Evolutionary conservation across 2,113 vertebrate species (phyloP), one percentile per base, ranked within the genome.

Genomic region (Chloropsis hardwickii): DNA sequence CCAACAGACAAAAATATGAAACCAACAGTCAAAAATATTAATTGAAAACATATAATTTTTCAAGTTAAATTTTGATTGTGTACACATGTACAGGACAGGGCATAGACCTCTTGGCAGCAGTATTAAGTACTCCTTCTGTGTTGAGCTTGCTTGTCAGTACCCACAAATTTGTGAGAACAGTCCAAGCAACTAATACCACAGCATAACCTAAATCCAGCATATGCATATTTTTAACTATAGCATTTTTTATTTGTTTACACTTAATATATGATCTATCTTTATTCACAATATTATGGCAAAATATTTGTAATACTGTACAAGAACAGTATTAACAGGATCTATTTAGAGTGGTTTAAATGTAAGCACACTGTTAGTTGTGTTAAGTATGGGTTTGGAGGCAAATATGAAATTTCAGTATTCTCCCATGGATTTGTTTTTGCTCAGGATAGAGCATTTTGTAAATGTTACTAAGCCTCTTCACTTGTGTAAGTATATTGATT

Each of bases 391-490:
- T 77, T 80, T 85, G 28, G 19, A 87, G 45, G 28, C 27, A 93
- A 90, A 80, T 76, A 61, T 18, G 25, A 60, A 82, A 91, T 29
- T 60, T 66, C 2, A 3, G 20, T 80, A 45, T 88, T 88, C 39
- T 86, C 47, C 10, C 62, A 56, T 11, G 8, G 39, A 20, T 88
- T 93, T 79, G 15, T 37, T 84, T 67, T 90, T 48, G 42, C n/a
- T 62, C 81, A 31, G 76, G 45, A 81, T 45, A 91, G 72, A 70
- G 39, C 31, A 81, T 81, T 90, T 65, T 84, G 42, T 72, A 90
- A 92, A 82, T 69, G n/a, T 48, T 74, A 60, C 70, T 88, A 95
- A 82, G 66, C n/a, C 19, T 87, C 67, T 93, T 96, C 72, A 48
- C 33, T 67, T 73, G 69, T 50, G 40, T 57, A 80, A 65, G 45